Evolutionary conservation across 2,888 invertebrate genomes (phyloP).

Genomic region (Tetramorium bicarinatum): DNA sequence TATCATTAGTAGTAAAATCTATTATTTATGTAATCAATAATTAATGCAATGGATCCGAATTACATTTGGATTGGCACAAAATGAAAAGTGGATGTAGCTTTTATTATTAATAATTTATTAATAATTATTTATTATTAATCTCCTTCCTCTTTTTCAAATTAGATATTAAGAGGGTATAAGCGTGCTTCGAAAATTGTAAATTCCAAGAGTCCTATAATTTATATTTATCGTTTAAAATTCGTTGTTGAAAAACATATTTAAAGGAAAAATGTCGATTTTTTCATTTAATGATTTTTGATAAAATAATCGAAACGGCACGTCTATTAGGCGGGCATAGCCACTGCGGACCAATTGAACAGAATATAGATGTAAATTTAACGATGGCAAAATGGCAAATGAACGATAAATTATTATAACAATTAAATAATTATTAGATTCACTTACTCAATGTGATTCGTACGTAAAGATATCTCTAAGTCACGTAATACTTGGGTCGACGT

Average conservation of each 20-base stretch:
- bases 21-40: not conserved
- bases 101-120: too few relatives aligned
- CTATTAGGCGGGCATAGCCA: not conserved
- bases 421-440: slow-evolving; percentile 78
- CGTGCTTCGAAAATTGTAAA: not conserved
- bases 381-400: slow-evolving; percentile 5
- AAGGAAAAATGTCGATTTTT: not conserved
- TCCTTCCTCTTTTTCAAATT: not conserved
- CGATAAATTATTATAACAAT: not conserved
- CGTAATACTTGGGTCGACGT: slow-evolving; percentile 99
- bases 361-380: not conserved
- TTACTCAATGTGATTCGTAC: slow-evolving; percentile 99
- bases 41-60: not conserved
- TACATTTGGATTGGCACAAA: slow-evolving; percentile 2
- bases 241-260: not conserved
- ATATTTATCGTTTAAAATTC: not conserved
- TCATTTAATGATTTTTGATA: not conserved
- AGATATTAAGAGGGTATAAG: not conserved
- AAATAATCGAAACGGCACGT: not conserved
- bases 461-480: slow-evolving; percentile 98
- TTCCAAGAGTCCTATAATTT: not conserved
- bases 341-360: not conserved
- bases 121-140: too few relatives aligned
- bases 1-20: not conserved
- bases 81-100: not conserved